Evolutionary conservation across 2,113 vertebrate genomes (phyloP).

Genomic region (Aegithalos caudatus): DNA sequence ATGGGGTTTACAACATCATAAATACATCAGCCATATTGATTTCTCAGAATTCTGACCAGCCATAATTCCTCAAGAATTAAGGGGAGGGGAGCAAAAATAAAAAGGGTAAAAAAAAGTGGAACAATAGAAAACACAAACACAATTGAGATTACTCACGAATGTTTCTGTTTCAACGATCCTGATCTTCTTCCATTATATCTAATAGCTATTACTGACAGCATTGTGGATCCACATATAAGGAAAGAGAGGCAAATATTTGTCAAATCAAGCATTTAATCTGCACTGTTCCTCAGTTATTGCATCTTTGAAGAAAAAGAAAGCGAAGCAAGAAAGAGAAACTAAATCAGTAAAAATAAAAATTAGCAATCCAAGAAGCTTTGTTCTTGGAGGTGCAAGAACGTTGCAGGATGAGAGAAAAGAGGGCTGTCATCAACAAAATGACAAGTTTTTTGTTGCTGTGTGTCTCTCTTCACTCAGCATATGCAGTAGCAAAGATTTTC

Average conservation of each 20-base stretch:
- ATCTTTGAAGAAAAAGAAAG: conserved; percentile 41
- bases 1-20: background rate
- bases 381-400: background rate
- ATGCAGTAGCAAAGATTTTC: background rate
- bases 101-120: background rate
- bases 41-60: background rate
- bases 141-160: conserved; percentile 54
- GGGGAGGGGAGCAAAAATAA: no score
- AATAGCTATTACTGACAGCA: conserved; percentile 69
- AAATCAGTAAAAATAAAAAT: background rate
- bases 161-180: conserved; percentile 58
- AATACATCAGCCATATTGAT: background rate
- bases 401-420: background rate
- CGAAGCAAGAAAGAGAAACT: conserved; percentile 6
- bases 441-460: background rate
- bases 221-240: conserved; percentile 54
- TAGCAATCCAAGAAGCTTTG: background rate
- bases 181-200: conserved; percentile 65
- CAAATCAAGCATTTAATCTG: conserved; percentile 22
- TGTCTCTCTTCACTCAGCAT: background rate
- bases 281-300: conserved; percentile 12
- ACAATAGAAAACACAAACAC: conserved; percentile 40
- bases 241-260: conserved; percentile 56
- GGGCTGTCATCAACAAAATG: background rate
- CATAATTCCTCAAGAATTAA: background rate